phyloP scores from a whole-genome alignment of 2,888 invertebrate species.

The Amphimallon solstitiale region DNA sequence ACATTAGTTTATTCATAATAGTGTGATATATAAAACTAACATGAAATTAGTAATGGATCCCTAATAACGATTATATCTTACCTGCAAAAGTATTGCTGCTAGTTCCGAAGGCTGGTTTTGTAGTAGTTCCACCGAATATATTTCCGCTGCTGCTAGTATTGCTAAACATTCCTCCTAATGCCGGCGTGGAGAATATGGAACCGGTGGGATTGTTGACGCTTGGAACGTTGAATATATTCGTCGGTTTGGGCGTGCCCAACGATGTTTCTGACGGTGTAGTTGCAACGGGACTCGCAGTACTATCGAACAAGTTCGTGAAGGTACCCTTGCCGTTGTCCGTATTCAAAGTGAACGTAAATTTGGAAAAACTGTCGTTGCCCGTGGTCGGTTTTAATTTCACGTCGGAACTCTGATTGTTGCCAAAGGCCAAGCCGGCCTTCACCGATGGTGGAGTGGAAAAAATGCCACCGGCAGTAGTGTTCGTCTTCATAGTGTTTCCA shows the following conservation, averaged over 20 bases:
- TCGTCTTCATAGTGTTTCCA: neutral
- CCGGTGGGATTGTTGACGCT: constrained; percentile 14
- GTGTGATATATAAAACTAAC: no score
- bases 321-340: no score
- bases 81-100: constrained; percentile 12
- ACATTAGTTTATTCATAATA: no score
- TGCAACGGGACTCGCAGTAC: no score
- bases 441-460: constrained; percentile 11
- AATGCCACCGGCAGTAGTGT: neutral
- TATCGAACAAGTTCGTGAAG: no score
- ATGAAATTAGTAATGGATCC: no score
- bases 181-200: neutral
- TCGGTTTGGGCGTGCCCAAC: neutral
- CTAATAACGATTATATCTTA: no score
- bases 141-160: constrained; percentile 39
- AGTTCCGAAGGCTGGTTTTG: neutral
- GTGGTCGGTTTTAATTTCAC: no score
- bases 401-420: no score
- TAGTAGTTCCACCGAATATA: constrained; percentile 44
- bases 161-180: neutral
- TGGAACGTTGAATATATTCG: constrained; percentile 38
- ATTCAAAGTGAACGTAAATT: no score
- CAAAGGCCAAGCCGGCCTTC: neutral
- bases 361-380: no score
- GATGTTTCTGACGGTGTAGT: no score